Percentiles rank a stretch among this genome's conserved stretches.
These are phyloP conservation scores for Drosophila sp. DNA, from an alignment of 1,140 invertebrate species.

Conservation along the genomic window DNA sequence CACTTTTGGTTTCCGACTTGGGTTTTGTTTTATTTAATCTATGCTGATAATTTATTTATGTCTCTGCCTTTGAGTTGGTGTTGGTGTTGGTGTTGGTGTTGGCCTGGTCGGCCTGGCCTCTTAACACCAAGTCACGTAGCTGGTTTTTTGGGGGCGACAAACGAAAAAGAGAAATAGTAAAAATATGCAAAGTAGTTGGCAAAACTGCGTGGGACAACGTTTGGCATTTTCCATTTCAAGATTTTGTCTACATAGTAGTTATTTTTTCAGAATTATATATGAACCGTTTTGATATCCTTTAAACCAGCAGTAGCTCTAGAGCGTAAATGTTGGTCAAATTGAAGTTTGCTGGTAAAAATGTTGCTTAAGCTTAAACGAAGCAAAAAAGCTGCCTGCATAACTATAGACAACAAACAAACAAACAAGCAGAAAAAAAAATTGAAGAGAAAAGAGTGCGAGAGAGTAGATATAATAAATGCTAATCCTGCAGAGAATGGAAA, in stretches of 20 bases:
- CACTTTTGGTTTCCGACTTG: slow-evolving; percentile 7
- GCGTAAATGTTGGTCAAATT: slow-evolving; percentile 6
- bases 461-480: slow-evolving; percentile 36
- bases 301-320: slow-evolving; percentile 1
- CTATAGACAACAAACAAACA: neutral
- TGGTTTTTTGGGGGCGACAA: slow-evolving; percentile 37
- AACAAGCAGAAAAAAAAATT: neutral
- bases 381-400: slow-evolving; percentile 9
- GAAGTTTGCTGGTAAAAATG: slow-evolving; percentile 2
- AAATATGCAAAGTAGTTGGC: slow-evolving; percentile 74
- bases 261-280: neutral
- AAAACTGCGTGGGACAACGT: slow-evolving; percentile 34
- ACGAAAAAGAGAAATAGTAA: slow-evolving; percentile 70
- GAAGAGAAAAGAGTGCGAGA: neutral
- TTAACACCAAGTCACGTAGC: slow-evolving; percentile 63
- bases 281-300: slow-evolving; percentile 34
- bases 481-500: slow-evolving; percentile 34
- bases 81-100: neutral
- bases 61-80: slow-evolving; percentile 14
- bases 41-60: slow-evolving; percentile 38
- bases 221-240: slow-evolving; percentile 71
- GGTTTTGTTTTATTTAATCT: slow-evolving; percentile 2
- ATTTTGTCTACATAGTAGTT: slow-evolving; percentile 28
- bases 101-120: slow-evolving; percentile 12
- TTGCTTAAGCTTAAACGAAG: slow-evolving; percentile 2